Base-by-base conservation (phyloP, 2,113 vertebrate species). In the Natator depressus region DNA sequence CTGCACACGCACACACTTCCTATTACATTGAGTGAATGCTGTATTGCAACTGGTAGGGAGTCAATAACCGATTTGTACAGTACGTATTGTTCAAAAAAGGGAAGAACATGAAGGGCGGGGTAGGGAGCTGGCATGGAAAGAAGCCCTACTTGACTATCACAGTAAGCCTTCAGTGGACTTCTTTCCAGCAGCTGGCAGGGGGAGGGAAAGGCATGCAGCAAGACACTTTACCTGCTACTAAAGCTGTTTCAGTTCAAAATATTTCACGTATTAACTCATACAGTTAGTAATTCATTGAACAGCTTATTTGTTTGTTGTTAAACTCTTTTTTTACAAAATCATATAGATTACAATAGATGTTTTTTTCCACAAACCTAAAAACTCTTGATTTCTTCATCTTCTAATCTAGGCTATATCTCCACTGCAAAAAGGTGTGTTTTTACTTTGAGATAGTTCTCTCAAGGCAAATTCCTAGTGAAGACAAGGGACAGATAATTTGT, bases 1-100 rank as follows among this genome's bases (percentile, higher is more conserved):
- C 82, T 79, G 22, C 94, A 91, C 14, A n/a, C 65, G 72, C 80
- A 51, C 85, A 84, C 94, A 46, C 50, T 88, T 94, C 81, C 72
- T 88, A 62, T 88, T 88, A 35, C 6, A 95, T 76, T 78, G 82
- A 85, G 93, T 92, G 93, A 97, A 91, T 95, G 55, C 22, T 10
- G 0, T 78, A 7, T 57, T 78, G 92, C 90, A 65, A 88, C 65
- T 93, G 83, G 31, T 10, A 78, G 91, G 59, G 88, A 92, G 72
- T 93, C 91, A 85, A 1, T 94, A 90, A 83, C 29, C 42, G 94
- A 50, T 65, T 94, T 86, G 83, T 72, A 31, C 57, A 80, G 13
- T 57, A 16, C 84, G 5, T 62, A 76, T 51, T 82, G 88, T 78
- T 76, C 91, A 84, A 65, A 80, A 85, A 84, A 83, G 14, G 53